Evolutionary conservation across 2,113 vertebrate genomes (phyloP), one percentile per base, ranked within the genome.

Genomic region (Bothrops jararaca): DNA sequence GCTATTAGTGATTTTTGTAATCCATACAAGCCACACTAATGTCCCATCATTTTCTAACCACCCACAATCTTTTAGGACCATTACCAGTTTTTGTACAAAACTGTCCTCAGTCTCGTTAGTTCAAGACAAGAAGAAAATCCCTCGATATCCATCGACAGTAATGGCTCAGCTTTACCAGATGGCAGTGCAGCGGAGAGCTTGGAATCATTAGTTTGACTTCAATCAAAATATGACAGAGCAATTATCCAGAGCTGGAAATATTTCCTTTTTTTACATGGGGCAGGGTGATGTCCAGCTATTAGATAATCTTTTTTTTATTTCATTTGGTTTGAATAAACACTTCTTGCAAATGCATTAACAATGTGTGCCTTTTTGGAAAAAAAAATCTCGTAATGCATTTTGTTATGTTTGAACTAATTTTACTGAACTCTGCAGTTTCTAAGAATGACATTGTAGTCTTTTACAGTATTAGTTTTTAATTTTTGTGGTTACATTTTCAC

Each of bases 71-170:
- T 34, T 42, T 95, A 99, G 99, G 99, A 99, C 18, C 98, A 99
- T 95, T 99, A 98, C 95, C 99, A 99, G 96, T 99, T 99, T 97
- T 98, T 99, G 89, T 99, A 99, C 97, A 98, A 98, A 98, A 98
- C 98, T 91, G 98, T 99, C 94, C 98, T 99, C 96, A 99, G 99
- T 97, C 98, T 99, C 39, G 98, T 99, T 58, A 98, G 98, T 95
- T 98, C 97, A 18, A 98, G 98, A 92, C 98, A 99, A 96, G 98
- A 99, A 69, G 97, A 98, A 96, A 98, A 98, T 91, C 98, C 97
- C 5, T 97, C 98, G 13, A 97, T 97, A 92, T 98, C 98, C 23
- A 96, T 98, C 74, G 98, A 99, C 95, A 98, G 98, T 96, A 99
- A 99, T 1, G 98, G 98, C 2, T 97, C 97, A 85, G 97, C 98